phyloP scores from a whole-genome alignment of 2,113 vertebrate genomes.

The Scartelaos histophorus region DNA sequence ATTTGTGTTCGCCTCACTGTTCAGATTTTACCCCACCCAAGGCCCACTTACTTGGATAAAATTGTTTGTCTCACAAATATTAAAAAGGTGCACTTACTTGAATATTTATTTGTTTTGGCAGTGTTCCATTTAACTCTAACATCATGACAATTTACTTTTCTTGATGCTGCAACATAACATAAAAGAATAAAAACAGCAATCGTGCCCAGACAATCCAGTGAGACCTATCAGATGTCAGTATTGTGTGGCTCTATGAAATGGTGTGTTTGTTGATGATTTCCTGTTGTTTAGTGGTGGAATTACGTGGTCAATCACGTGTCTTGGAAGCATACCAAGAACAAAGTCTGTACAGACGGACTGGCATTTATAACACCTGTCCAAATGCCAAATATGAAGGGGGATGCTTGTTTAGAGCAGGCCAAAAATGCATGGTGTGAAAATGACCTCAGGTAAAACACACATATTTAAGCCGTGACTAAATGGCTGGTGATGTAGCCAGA shows the following conservation, averaged over 20 bases:
- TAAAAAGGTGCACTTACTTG: slow-evolving; percentile 8
- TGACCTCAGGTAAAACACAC: not conserved
- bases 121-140: slow-evolving; percentile 11
- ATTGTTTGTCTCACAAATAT: not conserved
- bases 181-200: slow-evolving; percentile 18
- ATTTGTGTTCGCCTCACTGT: not conserved
- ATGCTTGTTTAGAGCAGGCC: slow-evolving; percentile 15
- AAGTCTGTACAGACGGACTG: slow-evolving; percentile 34
- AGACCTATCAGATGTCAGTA: slow-evolving; percentile 31
- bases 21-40: not conserved
- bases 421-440: slow-evolving; percentile 20
- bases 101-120: not conserved
- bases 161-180: slow-evolving; percentile 26
- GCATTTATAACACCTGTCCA: slow-evolving; percentile 38
- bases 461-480: slow-evolving; percentile 8
- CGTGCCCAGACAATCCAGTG: slow-evolving; percentile 30
- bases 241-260: slow-evolving; percentile 22
- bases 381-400: slow-evolving; percentile 19
- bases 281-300: slow-evolving; percentile 40
- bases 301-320: slow-evolving; percentile 40
- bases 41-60: not conserved
- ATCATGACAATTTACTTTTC: slow-evolving; percentile 12
- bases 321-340: slow-evolving; percentile 37
- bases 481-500: slow-evolving; percentile 15
- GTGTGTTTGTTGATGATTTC: slow-evolving; percentile 45